A percentile compares a stretch with the other conserved stretches of the same genome.
phyloP scores from a whole-genome alignment of 2,113 vertebrate genomes.

The Mixornis gularis region DNA sequence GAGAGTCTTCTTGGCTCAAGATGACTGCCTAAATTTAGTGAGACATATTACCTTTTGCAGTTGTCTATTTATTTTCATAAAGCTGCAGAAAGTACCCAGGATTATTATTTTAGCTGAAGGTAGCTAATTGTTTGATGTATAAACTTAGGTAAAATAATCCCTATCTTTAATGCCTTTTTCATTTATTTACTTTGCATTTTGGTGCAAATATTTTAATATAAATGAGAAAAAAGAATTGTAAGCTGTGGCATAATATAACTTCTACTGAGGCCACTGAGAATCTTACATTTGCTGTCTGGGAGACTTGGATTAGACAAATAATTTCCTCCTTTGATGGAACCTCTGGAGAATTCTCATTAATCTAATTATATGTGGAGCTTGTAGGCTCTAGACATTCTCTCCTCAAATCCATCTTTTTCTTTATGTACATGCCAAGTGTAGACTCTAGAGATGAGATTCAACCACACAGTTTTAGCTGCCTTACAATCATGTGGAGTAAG shows the following conservation, averaged over 20 bases:
- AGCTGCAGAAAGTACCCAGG: neutral
- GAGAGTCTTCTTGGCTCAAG: neutral
- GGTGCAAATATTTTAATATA: neutral
- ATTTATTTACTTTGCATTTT: conserved; percentile 11
- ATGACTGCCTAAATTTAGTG: neutral
- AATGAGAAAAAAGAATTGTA: neutral
- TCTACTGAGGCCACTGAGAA: neutral
- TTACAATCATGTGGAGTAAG: neutral
- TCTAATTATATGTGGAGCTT: neutral
- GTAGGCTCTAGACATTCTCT: neutral
- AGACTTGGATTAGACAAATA: neutral
- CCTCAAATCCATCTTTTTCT: neutral
- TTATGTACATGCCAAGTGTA: neutral
- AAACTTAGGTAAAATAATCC: neutral
- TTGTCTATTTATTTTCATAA: conserved; percentile 22
- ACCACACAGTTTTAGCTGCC: neutral
- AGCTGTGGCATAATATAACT: neutral
- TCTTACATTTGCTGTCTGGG: neutral
- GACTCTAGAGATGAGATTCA: neutral
- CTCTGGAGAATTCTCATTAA: neutral
- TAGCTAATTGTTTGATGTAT: neutral
- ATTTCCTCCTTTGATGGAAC: neutral
- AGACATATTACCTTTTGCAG: neutral
- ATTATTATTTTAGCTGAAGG: neutral
- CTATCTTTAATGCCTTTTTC: neutral